Conservation (phyloP, 2,888 invertebrate genomes). For the Leptothorax acervorum region DNA sequence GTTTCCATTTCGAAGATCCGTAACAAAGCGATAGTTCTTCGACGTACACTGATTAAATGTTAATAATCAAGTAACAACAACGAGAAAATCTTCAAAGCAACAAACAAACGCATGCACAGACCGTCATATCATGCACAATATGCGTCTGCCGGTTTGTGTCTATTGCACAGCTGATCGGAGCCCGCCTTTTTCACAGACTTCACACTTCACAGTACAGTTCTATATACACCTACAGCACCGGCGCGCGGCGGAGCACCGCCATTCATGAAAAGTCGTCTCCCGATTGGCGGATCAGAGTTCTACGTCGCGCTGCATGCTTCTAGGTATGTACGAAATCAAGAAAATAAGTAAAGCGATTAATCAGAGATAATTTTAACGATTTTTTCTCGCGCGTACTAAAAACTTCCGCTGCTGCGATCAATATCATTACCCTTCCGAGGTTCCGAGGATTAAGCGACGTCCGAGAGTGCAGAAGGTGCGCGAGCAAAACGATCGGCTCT, state of each 20-base stretch:
- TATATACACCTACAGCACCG: too few relatives aligned
- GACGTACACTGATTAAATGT: neutral
- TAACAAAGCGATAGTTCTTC: too few relatives aligned
- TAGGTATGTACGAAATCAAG: neutral
- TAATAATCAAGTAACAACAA: neutral
- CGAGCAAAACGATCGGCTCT: too few relatives aligned
- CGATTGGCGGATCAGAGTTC: constrained; percentile 12
- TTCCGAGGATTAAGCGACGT: too few relatives aligned
- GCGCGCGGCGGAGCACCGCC: neutral
- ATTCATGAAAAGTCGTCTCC: too few relatives aligned
- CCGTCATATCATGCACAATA: neutral
- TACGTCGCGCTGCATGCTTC: too few relatives aligned
- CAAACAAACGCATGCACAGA: neutral
- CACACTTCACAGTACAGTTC: neutral
- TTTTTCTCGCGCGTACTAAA: too few relatives aligned
- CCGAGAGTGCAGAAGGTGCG: too few relatives aligned
- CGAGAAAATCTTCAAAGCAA: neutral
- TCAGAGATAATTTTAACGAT: too few relatives aligned
- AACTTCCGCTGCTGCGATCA: too few relatives aligned
- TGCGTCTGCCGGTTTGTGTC: neutral
- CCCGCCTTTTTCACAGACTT: constrained; percentile 28
- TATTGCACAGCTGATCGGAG: constrained; percentile 2
- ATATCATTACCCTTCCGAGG: too few relatives aligned
- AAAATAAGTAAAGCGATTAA: neutral
- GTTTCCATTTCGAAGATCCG: constrained; percentile 51